Conservation (phyloP, 2,888 invertebrate genomes). For the Ligdia adustata region DNA sequence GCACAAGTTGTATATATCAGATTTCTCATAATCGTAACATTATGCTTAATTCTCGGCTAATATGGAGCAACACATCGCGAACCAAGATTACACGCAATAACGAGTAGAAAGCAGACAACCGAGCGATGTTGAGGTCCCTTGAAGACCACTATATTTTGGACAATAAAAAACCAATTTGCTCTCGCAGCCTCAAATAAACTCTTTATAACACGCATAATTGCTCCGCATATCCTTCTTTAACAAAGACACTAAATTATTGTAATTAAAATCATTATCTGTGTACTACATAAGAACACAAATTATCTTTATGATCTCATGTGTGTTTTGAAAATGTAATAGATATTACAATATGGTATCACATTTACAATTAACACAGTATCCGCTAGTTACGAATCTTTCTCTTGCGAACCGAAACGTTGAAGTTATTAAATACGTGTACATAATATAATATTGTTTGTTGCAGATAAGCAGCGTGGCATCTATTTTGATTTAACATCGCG, state of each 20-base stretch:
- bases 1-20: neutral
- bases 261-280: neutral
- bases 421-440: slow-evolving; percentile 14
- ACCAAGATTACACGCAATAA: slow-evolving; percentile 43
- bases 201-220: slow-evolving; percentile 33
- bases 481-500: slow-evolving; percentile 32
- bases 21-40: slow-evolving; percentile 2
- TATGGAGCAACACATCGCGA: slow-evolving; percentile 37
- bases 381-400: slow-evolving; percentile 13
- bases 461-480: slow-evolving; percentile 37
- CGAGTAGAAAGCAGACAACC: slow-evolving; percentile 47
- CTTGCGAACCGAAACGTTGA: slow-evolving; percentile 12
- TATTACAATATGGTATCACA: slow-evolving; percentile 5
- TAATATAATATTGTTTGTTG: slow-evolving; percentile 38
- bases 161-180: slow-evolving; percentile 46
- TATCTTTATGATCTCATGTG: too few species aligned
- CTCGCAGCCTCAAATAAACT: slow-evolving; percentile 35
- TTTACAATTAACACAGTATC: slow-evolving; percentile 12
- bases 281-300: neutral
- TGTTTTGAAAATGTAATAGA: neutral
- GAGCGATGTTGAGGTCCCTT: slow-evolving; percentile 34
- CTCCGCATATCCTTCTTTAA: slow-evolving; percentile 20
- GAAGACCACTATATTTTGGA: slow-evolving; percentile 38
- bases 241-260: slow-evolving; percentile 12
- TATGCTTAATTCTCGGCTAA: slow-evolving; percentile 23